Conservation (phyloP, 2,888 invertebrate species). For the Nemoura dubitans region DNA sequence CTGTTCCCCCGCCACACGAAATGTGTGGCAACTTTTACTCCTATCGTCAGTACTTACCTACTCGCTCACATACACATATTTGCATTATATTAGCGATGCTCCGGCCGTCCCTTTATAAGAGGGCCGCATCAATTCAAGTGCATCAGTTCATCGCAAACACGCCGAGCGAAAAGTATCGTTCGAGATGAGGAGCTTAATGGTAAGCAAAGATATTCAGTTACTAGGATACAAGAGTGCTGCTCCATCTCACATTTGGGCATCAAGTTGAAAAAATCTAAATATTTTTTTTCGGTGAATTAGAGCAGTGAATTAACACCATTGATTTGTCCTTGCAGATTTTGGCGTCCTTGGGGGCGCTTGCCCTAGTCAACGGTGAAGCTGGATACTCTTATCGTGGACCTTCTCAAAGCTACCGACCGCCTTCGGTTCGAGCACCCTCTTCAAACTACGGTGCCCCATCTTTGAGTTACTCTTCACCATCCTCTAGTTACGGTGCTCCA, state of each 20-base stretch:
- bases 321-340: slow-evolving; percentile 53
- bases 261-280: no score
- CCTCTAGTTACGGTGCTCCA: slow-evolving; percentile 53
- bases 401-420: slow-evolving; percentile 53
- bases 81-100: slow-evolving; percentile 30
- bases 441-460: slow-evolving; percentile 53
- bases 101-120: slow-evolving; percentile 34
- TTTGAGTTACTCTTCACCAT: slow-evolving; percentile 29
- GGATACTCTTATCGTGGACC: slow-evolving; percentile 44
- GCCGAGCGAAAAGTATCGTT: not conserved
- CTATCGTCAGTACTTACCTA: not conserved
- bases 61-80: not conserved
- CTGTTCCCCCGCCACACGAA: slow-evolving; percentile 26
- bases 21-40: slow-evolving; percentile 38
- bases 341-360: slow-evolving; percentile 55
- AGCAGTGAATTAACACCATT: not conserved
- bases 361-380: slow-evolving; percentile 54
- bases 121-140: slow-evolving; percentile 1
- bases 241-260: not conserved
- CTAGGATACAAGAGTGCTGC: not conserved
- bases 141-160: slow-evolving; percentile 30
- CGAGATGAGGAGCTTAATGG: slow-evolving; percentile 29
- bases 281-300: not conserved
- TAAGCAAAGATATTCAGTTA: not conserved
- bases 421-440: slow-evolving; percentile 19